Evolutionary conservation across 2,888 invertebrate species (phyloP), one percentile per base, ranked within the genome.

Genomic region (Lycocerus yunnanus): DNA sequence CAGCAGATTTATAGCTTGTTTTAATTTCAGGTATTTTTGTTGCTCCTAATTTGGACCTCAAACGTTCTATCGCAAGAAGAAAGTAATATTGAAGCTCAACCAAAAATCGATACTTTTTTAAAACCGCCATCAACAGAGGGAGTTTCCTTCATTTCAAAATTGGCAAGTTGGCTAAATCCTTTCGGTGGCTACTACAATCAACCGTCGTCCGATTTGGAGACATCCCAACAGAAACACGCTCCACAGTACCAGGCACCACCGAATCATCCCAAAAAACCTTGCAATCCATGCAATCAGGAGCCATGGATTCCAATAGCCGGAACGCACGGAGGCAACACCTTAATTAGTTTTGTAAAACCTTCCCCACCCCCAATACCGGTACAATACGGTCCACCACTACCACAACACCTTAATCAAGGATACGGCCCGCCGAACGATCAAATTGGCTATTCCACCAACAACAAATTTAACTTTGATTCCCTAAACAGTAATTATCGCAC

Each of bases 291-390:
- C 83, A 94, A 95, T 84, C 90, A 91, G 84, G 91, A 92, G 82
- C 95, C 95, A 74, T 95, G 95, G 95, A 90, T 94, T 81, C 95
- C 95, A 58, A 91, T 95, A 61, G 91, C 93, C n/a, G 74, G 66
- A 18, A 76, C 75, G 65, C 77, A 78, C 68, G 84, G 83, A 4
- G 80, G 81, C 67, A 82, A 82, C 73, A 84, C 84, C 43, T 74
- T 84, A 13, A 81, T 84, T 59, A 84, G 83, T 66, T 84, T 84
- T 75, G 81, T 82, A 13, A 83, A 83, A 27, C 83, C 82, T 11
- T 78, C 82, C 18, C 76, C 78, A 43, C 58, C 72, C 10, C 21
- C 77, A 13, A 10, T 66, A 1, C n/a, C n/a, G n/a, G 11, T 18
- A n/a, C 77, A 75, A 27, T 79, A 80, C 58, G 77, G 72, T 60